A percentile compares a stretch with the other conserved stretches of the same genome.
These are phyloP conservation scores for Anolis apletophallus DNA, from an alignment of 2,797 vertebrate genomes.

Conservation along the genomic window DNA sequence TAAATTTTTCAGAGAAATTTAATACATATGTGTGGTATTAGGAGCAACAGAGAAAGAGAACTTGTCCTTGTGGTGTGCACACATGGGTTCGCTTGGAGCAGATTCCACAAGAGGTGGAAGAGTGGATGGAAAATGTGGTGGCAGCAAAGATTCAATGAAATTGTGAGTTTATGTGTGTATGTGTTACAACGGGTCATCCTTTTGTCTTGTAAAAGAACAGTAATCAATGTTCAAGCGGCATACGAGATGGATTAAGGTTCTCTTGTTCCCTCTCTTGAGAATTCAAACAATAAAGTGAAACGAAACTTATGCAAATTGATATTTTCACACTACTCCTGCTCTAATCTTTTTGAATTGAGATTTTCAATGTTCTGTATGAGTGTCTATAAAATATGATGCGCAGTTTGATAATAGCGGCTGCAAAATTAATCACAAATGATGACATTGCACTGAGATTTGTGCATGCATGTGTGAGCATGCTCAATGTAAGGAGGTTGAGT, in stretches of 20 bases:
- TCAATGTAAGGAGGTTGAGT: no score
- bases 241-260: background rate
- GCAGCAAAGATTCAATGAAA: no score
- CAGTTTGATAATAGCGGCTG: background rate
- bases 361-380: constrained; percentile 13
- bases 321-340: constrained; percentile 19
- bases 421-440: constrained; percentile 33
- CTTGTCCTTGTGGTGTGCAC: no score
- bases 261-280: no score
- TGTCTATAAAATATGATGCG: background rate
- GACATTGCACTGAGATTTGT: no score
- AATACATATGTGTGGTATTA: background rate
- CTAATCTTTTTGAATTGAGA: constrained; percentile 10
- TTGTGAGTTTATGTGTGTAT: no score
- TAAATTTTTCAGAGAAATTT: background rate
- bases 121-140: no score
- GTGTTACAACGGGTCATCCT: background rate
- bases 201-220: constrained; percentile 17
- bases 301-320: constrained; percentile 7
- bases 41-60: background rate
- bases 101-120: no score
- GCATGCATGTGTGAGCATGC: no score
- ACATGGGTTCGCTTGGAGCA: no score
- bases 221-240: background rate
- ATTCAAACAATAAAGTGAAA: constrained; percentile 24